Evolutionary conservation across 2,797 vertebrate genomes (phyloP).

Genomic region (Smutsia gigantea): DNA sequence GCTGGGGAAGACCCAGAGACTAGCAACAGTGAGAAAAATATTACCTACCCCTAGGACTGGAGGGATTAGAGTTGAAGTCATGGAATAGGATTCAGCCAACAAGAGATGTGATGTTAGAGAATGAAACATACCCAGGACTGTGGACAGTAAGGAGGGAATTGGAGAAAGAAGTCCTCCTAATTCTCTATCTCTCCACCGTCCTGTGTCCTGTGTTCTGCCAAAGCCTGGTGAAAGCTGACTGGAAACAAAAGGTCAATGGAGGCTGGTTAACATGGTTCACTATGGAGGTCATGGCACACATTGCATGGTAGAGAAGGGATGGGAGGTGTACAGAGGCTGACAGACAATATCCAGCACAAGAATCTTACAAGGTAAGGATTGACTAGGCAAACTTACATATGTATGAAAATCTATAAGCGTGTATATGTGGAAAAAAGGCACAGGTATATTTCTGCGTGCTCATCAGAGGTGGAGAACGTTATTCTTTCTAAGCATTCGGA

Average conservation of each 20-base stretch:
- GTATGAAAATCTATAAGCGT: background rate
- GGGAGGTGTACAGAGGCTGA: background rate
- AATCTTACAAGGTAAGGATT: background rate
- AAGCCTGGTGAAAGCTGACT: background rate
- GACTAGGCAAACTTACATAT: background rate
- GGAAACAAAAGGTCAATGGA: background rate
- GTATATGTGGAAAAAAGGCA: background rate
- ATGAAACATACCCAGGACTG: background rate
- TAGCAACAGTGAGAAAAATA: background rate
- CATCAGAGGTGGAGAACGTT: background rate
- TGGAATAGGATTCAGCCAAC: background rate
- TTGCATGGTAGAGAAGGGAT: background rate
- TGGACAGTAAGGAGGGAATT: background rate
- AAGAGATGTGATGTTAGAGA: background rate
- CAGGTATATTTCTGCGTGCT: background rate
- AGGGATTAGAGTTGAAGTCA: background rate
- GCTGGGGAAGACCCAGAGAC: background rate
- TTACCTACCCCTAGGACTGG: rapidly evolving
- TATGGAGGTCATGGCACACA: background rate
- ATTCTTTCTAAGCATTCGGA: background rate
- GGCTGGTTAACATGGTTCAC: background rate
- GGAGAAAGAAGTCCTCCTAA: background rate
- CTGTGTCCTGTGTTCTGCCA: background rate
- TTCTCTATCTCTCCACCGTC: background rate
- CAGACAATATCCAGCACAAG: background rate